A percentile compares a stretch with the other conserved stretches of the same genome.
Conservation (phyloP, 2,888 invertebrate species). For the Drosophila borborema region DNA sequence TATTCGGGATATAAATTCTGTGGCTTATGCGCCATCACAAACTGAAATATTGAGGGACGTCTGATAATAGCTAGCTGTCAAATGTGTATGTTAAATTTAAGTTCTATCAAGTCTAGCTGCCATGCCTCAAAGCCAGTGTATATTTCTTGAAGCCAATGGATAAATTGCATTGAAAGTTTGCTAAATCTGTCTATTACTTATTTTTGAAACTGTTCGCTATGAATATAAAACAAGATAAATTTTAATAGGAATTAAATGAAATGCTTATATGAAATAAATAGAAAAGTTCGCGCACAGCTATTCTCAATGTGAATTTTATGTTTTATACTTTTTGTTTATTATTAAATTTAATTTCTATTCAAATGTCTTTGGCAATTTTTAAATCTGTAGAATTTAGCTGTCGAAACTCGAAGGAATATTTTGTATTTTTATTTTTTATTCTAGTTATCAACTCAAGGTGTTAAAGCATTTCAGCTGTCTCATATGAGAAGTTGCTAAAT, state of each 20-base stretch:
- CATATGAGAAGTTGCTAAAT: background rate
- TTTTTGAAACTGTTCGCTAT: background rate
- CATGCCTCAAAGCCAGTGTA: background rate
- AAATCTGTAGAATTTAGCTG: background rate
- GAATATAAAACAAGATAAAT: background rate
- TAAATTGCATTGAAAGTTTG: too few relatives aligned
- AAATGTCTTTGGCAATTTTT: background rate
- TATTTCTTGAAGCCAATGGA: background rate
- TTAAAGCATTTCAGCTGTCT: background rate
- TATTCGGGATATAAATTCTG: too few relatives aligned
- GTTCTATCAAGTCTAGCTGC: background rate
- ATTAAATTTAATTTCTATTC: too few relatives aligned
- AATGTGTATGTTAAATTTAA: background rate
- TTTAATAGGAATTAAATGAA: background rate
- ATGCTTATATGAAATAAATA: too few relatives aligned
- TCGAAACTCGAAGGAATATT: too few relatives aligned
- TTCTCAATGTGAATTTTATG: too few relatives aligned
- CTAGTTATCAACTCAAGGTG: background rate
- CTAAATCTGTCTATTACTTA: background rate
- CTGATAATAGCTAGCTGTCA: background rate
- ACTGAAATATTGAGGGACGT: background rate
- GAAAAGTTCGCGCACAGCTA: too few relatives aligned
- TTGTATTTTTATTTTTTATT: too few relatives aligned
- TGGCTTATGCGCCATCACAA: background rate
- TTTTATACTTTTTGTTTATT: too few relatives aligned